phyloP scores from a whole-genome alignment of 1,140 invertebrate genomes.

The Leptinotarsa texana region DNA sequence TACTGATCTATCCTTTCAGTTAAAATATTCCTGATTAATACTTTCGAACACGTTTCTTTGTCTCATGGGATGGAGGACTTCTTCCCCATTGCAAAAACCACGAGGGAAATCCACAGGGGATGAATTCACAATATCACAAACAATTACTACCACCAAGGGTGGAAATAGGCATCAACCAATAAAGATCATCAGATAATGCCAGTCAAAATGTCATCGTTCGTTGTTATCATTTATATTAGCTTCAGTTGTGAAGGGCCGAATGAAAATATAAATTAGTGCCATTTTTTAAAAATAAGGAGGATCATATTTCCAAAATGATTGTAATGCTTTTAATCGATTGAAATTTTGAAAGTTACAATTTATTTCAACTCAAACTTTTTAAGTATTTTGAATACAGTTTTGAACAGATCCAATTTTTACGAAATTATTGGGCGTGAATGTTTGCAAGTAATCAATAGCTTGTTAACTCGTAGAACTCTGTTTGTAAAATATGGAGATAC shows the following conservation, averaged over 20 bases:
- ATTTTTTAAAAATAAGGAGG: neutral
- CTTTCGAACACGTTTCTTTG: neutral
- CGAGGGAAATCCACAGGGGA: constrained; percentile 7
- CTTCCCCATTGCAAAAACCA: neutral
- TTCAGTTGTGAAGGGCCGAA: neutral
- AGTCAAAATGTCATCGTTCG: constrained; percentile 19
- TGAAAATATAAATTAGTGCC: neutral
- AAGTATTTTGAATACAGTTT: too few relatives aligned
- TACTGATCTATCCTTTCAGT: too few relatives aligned
- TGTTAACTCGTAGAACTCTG: too few relatives aligned
- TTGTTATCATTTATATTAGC: neutral
- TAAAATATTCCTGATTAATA: neutral
- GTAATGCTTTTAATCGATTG: too few relatives aligned
- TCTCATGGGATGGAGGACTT: neutral
- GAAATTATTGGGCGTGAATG: too few relatives aligned
- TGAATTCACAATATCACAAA: constrained; percentile 24
- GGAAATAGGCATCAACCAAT: constrained; percentile 24
- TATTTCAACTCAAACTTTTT: too few relatives aligned
- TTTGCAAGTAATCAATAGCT: too few relatives aligned
- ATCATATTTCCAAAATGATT: too few relatives aligned
- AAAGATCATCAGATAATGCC: constrained; percentile 23
- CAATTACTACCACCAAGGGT: constrained; percentile 24
- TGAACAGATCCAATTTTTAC: too few relatives aligned
- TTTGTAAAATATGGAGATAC: too few relatives aligned
- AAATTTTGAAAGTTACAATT: too few relatives aligned